These are phyloP conservation scores for Notarius lentiginosus DNA, from an alignment of 2,113 vertebrate species.

Conservation along the genomic window DNA sequence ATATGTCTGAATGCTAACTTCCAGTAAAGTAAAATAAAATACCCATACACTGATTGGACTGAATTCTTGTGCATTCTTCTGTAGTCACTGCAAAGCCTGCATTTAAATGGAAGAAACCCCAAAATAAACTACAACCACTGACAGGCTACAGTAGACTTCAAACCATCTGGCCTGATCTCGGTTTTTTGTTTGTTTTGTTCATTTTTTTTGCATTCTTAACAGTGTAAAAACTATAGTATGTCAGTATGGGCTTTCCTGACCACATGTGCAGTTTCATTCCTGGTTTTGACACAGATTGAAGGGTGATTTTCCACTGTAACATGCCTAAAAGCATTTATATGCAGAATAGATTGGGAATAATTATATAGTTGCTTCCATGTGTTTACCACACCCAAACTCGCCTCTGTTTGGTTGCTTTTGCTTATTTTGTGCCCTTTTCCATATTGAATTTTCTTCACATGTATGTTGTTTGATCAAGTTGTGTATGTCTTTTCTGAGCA, in stretches of 20 bases:
- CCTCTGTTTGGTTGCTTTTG: conserved; percentile 30
- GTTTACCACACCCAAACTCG: conserved; percentile 58
- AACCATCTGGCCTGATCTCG: conserved; percentile 61
- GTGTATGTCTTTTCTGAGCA: not conserved
- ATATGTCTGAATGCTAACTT: not conserved
- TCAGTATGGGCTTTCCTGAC: conserved; percentile 26
- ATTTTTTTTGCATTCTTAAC: conserved; percentile 53
- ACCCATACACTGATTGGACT: not conserved
- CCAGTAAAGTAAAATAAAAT: not conserved
- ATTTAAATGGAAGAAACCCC: conserved; percentile 53
- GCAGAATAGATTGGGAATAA: conserved; percentile 57
- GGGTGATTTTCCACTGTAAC: conserved; percentile 5
- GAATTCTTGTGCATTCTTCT: conserved; percentile 43
- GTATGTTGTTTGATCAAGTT: not conserved
- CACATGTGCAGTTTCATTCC: conserved; percentile 50
- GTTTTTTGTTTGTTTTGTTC: conserved; percentile 45
- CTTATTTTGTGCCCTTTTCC: conserved; percentile 32
- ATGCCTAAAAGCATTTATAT: conserved; percentile 40
- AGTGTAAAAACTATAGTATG: conserved; percentile 28
- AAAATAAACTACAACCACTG: conserved; percentile 62
- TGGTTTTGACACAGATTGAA: conserved; percentile 29
- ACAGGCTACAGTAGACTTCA: conserved; percentile 54
- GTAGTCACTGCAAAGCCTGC: conserved; percentile 56
- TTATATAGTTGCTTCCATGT: conserved; percentile 50
- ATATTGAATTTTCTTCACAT: not conserved